Evolutionary conservation across 1,140 invertebrate genomes (phyloP).

Genomic region (Ooceraea biroi): DNA sequence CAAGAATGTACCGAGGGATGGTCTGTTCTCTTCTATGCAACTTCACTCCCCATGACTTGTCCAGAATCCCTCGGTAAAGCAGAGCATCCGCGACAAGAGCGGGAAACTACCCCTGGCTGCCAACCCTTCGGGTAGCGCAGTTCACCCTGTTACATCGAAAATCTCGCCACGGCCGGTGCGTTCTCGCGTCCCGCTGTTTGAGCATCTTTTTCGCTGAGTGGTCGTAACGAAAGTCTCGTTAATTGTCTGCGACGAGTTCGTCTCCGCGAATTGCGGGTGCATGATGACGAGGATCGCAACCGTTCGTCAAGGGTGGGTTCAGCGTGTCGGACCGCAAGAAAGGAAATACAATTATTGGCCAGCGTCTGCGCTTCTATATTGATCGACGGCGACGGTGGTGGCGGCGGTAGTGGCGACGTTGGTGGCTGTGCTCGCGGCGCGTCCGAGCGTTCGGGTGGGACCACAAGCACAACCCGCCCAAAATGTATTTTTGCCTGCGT

Average conservation of each 20-base stretch:
- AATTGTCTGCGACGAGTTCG: background rate
- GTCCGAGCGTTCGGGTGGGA: slow-evolving; percentile 68
- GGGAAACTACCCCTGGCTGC: slow-evolving; percentile 17
- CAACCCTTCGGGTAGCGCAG: slow-evolving; percentile 5
- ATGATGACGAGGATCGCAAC: slow-evolving; percentile 20
- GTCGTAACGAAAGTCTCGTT: background rate
- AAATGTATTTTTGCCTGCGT: slow-evolving; percentile 81
- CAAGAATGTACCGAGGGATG: background rate
- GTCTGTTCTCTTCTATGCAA: background rate
- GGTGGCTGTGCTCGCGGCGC: slow-evolving; percentile 54
- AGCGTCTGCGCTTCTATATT: slow-evolving; percentile 72
- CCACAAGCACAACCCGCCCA: slow-evolving; percentile 73
- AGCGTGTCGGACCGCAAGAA: slow-evolving; percentile 55
- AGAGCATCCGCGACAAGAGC: slow-evolving; percentile 13
- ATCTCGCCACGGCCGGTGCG: slow-evolving; percentile 12
- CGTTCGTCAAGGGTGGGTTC: slow-evolving; percentile 18
- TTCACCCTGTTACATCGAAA: slow-evolving; percentile 27
- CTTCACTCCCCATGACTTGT: slow-evolving; percentile 27
- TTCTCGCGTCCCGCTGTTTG: background rate
- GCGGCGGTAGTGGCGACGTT: slow-evolving; percentile 11
- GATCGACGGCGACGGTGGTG: slow-evolving; percentile 65
- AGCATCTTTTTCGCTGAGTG: background rate
- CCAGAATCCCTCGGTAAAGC: slow-evolving; percentile 70
- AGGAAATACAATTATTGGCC: slow-evolving; percentile 70
- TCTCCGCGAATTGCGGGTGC: background rate